Evolutionary conservation across 35 echinoderm and acorn worm species (phyloP).

Genomic region (Nesometra sesokonis): DNA sequence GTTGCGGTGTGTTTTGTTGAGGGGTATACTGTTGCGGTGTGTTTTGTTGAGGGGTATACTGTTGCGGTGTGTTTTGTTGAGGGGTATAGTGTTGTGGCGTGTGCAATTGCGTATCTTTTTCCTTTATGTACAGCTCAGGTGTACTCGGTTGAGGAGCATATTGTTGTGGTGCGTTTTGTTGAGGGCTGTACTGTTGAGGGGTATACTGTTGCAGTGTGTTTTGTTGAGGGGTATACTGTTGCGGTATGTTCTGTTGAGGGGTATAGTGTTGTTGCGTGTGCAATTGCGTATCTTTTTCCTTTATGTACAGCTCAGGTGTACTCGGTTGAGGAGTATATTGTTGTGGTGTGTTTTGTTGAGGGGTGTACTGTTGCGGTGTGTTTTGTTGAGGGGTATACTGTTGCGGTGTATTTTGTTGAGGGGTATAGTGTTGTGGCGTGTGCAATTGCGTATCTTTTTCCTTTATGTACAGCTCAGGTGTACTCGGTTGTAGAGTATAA

Average conservation of each 20-base stretch:
- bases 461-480: no score
- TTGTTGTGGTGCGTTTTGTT: no score
- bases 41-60: no score
- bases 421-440: not conserved
- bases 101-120: not conserved
- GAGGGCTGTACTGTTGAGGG: not conserved
- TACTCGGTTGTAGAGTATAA: not conserved
- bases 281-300: no score
- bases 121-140: not conserved
- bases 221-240: no score
- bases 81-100: not conserved
- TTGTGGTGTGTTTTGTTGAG: not conserved
- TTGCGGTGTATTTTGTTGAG: not conserved
- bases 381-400: not conserved
- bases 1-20: not conserved
- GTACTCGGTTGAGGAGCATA: not conserved
- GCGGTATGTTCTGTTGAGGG: no score
- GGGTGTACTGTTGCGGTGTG: not conserved
- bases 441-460: no score
- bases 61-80: no score
- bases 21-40: not conserved
- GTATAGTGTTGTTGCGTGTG: no score
- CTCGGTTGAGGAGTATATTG: not conserved
- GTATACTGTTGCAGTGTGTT: no score
- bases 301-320: no score